phyloP scores from a whole-genome alignment of 2,797 vertebrate genomes.

The Craterocephalus amniculus region DNA sequence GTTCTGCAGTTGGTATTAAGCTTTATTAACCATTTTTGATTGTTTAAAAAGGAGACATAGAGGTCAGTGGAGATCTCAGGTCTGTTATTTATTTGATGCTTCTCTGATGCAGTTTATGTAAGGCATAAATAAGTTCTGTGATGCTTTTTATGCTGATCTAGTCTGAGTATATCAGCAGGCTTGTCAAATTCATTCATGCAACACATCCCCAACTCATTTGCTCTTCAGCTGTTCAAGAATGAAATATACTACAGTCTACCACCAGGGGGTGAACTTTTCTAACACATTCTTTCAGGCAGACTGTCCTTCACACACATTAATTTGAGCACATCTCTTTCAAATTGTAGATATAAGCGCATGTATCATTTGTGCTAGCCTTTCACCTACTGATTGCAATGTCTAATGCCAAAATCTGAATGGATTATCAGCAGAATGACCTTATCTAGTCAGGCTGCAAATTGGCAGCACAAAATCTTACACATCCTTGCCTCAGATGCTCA shows the following conservation, averaged over 20 bases:
- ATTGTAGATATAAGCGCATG: not conserved
- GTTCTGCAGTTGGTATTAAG: not conserved
- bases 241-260: constrained; percentile 42
- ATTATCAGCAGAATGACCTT: not conserved
- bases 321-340: constrained; percentile 13
- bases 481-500: not conserved
- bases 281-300: constrained; percentile 44
- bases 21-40: constrained; percentile 2
- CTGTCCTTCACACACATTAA: constrained; percentile 29
- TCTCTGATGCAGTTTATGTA: constrained; percentile 26
- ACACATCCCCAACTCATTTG: constrained; percentile 23
- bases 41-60: not conserved
- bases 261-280: constrained; percentile 77
- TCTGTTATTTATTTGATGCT: constrained; percentile 16
- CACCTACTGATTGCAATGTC: not conserved
- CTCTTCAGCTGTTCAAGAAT: not conserved
- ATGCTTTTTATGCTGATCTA: constrained; percentile 25
- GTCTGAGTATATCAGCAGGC: constrained; percentile 40
- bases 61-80: not conserved
- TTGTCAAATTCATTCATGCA: constrained; percentile 16
- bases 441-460: constrained; percentile 2
- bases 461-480: not conserved
- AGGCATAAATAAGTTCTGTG: constrained; percentile 23
- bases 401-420: not conserved
- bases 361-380: not conserved